These are phyloP conservation scores for Watsonalla cultraria DNA, from an alignment of 2,888 invertebrate genomes.

Conservation along the genomic window DNA sequence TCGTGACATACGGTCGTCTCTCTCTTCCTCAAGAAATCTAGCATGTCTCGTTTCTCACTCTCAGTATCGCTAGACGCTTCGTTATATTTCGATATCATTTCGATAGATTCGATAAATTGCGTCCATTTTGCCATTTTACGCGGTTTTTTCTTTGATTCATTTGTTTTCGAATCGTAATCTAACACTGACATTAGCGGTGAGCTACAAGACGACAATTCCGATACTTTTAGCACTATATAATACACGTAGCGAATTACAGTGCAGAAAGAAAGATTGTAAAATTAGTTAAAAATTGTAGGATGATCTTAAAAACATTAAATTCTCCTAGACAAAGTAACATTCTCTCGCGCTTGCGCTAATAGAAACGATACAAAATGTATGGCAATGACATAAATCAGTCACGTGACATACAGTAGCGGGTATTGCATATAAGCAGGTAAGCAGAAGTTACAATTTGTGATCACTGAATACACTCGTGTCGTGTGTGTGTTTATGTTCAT, in stretches of 20 bases:
- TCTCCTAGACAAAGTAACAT: too few species aligned
- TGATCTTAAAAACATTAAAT: too few species aligned
- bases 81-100: slow-evolving; percentile 37
- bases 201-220: slow-evolving; percentile 30
- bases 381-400: too few species aligned
- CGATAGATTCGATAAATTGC: slow-evolving; percentile 52
- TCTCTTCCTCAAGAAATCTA: slow-evolving; percentile 45
- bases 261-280: too few species aligned
- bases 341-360: too few species aligned
- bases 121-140: slow-evolving; percentile 42
- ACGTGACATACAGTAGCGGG: too few species aligned
- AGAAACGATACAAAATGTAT: too few species aligned
- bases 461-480: too few species aligned
- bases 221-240: slow-evolving; percentile 2
- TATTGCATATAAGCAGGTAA: too few species aligned
- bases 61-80: slow-evolving; percentile 39
- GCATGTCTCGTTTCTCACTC: slow-evolving; percentile 32
- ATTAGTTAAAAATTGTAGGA: too few species aligned
- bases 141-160: slow-evolving; percentile 14
- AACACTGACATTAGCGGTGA: slow-evolving; percentile 48
- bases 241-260: not conserved
- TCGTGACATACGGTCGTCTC: slow-evolving; percentile 28
- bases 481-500: too few species aligned
- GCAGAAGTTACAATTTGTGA: too few species aligned
- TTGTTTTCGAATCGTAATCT: slow-evolving; percentile 37